A percentile compares a stretch with the other conserved stretches of the same genome.
Evolutionary conservation across 2,888 invertebrate species (phyloP).

Genomic region (Mystacides longicornis): DNA sequence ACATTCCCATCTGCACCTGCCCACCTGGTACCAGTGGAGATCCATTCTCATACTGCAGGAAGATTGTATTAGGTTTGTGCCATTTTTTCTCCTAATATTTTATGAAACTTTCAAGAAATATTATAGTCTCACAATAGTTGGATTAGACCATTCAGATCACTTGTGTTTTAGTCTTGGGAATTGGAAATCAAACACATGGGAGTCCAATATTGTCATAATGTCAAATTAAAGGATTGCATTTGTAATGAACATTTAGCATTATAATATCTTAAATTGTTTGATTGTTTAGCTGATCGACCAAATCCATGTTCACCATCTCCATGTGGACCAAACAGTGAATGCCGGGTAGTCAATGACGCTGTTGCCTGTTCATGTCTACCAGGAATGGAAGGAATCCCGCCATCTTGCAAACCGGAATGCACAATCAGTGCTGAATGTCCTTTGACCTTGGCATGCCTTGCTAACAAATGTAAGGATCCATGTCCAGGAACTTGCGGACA

Average conservation of each 20-base stretch:
- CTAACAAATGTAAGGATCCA: slow-evolving; percentile 59
- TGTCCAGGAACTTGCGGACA: slow-evolving; percentile 63
- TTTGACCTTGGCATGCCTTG: slow-evolving; percentile 56
- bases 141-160: too few species aligned
- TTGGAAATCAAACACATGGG: too few species aligned
- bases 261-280: too few species aligned
- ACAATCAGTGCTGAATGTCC: slow-evolving; percentile 61
- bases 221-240: too few species aligned
- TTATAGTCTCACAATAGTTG: too few species aligned
- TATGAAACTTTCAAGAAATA: too few species aligned
- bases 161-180: too few species aligned
- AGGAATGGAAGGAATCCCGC: slow-evolving; percentile 56
- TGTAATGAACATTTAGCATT: too few species aligned
- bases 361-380: slow-evolving; percentile 56
- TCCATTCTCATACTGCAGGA: slow-evolving; percentile 55
- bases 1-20: slow-evolving; percentile 69
- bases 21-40: slow-evolving; percentile 61
- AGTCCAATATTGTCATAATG: too few species aligned
- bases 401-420: slow-evolving; percentile 59
- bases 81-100: too few species aligned
- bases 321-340: slow-evolving; percentile 59
- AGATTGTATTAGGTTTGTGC: too few species aligned
- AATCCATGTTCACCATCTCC: slow-evolving; percentile 59
- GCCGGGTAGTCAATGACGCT: slow-evolving; percentile 47
- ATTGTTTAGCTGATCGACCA: too few species aligned